Base-by-base conservation (phyloP, 2,113 vertebrate genomes). In the Aythya baeri region DNA sequence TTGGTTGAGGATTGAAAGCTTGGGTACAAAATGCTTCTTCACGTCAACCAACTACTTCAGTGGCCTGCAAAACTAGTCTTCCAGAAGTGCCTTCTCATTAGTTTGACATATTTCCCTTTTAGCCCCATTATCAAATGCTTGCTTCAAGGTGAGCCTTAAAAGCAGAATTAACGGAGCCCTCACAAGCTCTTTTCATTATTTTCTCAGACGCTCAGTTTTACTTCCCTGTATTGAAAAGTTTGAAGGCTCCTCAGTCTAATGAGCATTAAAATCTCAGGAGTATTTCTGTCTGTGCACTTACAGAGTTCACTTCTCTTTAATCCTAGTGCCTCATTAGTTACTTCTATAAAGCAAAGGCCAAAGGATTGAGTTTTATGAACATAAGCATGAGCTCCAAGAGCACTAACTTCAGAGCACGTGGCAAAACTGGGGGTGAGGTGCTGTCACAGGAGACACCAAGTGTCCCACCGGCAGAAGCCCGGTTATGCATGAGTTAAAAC, bases 251-350 rank as follows among this genome's bases (percentile, higher is more conserved):
- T 89, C 66, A 89, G 67, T 57, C 70, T 94, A 95, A 97, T 10
- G 44, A 97, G 91, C 82, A 72, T 75, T 94, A 93, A 96, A 96
- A 92, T 91, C 91, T 96, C 75, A 59, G 86, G 85, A 89, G 75
- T 88, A 73, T 91, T 94, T 94, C 83, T 82, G 75, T 58, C 87
- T 93, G 32, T 25, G 38, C 14, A 11, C 72, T 66, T 68, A 15
- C 8, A 88, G 91, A 65, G 67, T 85, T 96, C 83, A 50, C 34
- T 89, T 75, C 71, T 76, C 63, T 97, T 89, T 95, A 92, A 84
- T 96, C 86, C 94, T 17, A 31, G 34, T 36, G 74, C 83, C 80
- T 96, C 94, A 91, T 96, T 76, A 94, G 78, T 31, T 66, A 74
- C 79, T 91, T 90, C 91, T 91, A 88, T 6, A 59, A 50, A 78